Base-by-base conservation (phyloP, 2,113 vertebrate species). In the Zosterops lateralis region DNA sequence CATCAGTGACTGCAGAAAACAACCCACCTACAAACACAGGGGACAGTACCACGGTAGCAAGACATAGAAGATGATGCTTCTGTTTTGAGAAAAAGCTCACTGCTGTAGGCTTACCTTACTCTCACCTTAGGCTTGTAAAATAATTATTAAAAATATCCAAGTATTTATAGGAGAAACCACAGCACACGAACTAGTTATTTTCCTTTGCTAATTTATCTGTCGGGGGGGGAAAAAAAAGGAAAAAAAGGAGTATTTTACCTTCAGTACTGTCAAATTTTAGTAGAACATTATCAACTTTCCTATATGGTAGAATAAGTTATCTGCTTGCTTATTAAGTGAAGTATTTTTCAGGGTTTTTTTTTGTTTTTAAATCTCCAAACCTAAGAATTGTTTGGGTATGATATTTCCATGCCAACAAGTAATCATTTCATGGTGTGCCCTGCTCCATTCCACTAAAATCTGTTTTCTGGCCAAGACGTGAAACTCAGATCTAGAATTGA, bases 41-140 rank as follows among this genome's bases (percentile, higher is more conserved):
- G 51, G 51, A 38, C 34, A 64, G 42, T 9, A 25, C 44, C 19
- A 22, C 0, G 40, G 47, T 2, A 28, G 44, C 14, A 42, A 20
- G 25, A 38, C 0, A 0, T 1, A 28, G 8, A 22, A 29, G 53
- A 48, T 2, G 5, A 50, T 34, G 14, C 7, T 40, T 51, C 40
- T 79, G 7, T 16, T 44, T 31, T 20, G 38, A 51, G 6, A 34
- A 74, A 72, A 70, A 48, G 10, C n/a, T 70, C 4, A 2, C 40
- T 67, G n/a, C 29, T 73, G 12, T 32, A 53, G 21, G 53, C 68
- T 73, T 32, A 32, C 13, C 32, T 83, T 32, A 21, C 25, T 44
- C 44, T 66, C 45, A 47, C 25, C 28, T 40, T 4, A 45, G 7
- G 9, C n/a, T 47, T 76, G 34, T 44, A 36, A 90, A 79, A 74